Conservation (phyloP, 2,888 invertebrate species). For the Nycteola revayana region DNA sequence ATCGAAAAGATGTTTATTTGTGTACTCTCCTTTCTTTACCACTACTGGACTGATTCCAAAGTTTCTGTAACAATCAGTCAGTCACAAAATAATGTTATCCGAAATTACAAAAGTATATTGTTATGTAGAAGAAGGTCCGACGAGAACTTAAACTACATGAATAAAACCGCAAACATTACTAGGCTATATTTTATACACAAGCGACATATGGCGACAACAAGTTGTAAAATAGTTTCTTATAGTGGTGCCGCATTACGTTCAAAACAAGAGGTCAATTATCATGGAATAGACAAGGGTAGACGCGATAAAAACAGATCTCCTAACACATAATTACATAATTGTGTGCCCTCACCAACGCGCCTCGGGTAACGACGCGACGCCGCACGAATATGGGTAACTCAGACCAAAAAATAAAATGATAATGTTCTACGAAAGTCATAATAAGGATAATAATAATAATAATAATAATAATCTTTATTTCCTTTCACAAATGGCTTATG, state of each 20-base stretch:
- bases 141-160: too few relatives aligned
- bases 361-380: slow-evolving; percentile 68
- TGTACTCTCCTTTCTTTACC: too few relatives aligned
- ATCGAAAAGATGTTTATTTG: too few relatives aligned
- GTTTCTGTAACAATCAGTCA: too few relatives aligned
- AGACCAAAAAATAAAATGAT: slow-evolving; percentile 64
- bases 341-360: slow-evolving; percentile 65
- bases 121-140: too few relatives aligned
- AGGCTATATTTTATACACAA: too few relatives aligned
- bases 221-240: slow-evolving; percentile 35
- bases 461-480: too few relatives aligned
- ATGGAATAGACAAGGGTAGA: slow-evolving; percentile 79
- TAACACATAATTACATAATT: slow-evolving; percentile 82
- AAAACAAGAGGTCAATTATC: slow-evolving; percentile 78
- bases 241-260: slow-evolving; percentile 65
- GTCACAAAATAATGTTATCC: too few relatives aligned
- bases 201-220: slow-evolving; percentile 46
- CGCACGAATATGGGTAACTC: slow-evolving; percentile 73
- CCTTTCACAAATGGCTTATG: too few relatives aligned
- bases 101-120: too few relatives aligned
- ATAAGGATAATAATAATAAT: slow-evolving; percentile 43
- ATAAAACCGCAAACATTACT: too few relatives aligned
- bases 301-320: slow-evolving; percentile 82
- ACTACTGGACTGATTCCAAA: too few relatives aligned
- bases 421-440: slow-evolving; percentile 25